A percentile compares a stretch with the other conserved stretches of the same genome.
These are phyloP conservation scores for Seladonia tumulorum DNA, from an alignment of 2,888 invertebrate species.

Conservation along the genomic window DNA sequence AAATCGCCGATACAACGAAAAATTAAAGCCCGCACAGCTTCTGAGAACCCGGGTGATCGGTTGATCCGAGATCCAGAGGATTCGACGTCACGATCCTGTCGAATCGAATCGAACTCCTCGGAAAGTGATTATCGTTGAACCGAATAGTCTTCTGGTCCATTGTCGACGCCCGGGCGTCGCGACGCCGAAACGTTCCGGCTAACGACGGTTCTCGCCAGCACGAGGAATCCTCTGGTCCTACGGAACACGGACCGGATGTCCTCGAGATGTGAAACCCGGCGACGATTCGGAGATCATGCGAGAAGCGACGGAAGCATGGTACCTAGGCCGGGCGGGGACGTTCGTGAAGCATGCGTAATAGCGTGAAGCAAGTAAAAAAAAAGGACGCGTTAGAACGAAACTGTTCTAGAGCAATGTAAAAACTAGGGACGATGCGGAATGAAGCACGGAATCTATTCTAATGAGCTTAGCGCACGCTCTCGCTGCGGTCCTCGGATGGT, in stretches of 20 bases:
- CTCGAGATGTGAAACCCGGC: conserved; percentile 15
- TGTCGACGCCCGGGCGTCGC: neutral
- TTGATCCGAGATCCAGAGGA: neutral
- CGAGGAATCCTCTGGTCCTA: neutral
- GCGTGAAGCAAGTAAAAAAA: conserved; percentile 8
- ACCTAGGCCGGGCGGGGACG: conserved; percentile 6
- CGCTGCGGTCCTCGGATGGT: conserved; percentile 30
- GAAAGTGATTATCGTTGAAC: neutral
- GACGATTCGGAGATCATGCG: neutral
- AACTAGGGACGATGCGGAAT: conserved; percentile 45
- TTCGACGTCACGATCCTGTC: neutral
- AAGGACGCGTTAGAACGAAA: neutral
- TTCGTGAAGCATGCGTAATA: conserved; percentile 11
- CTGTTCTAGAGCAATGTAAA: conserved; percentile 46
- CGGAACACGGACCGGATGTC: neutral
- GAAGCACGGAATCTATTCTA: conserved; percentile 51
- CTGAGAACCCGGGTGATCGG: neutral
- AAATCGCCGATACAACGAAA: neutral
- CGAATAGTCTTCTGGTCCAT: neutral
- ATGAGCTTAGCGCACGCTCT: conserved; percentile 17
- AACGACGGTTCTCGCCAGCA: neutral
- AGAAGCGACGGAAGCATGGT: conserved; percentile 43
- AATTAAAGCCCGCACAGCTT: neutral
- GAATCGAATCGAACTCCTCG: neutral
- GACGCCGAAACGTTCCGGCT: neutral